A percentile compares a stretch with the other conserved stretches of the same genome.
These are phyloP conservation scores for Netelia melanura DNA, from an alignment of 2,888 invertebrate species.

Conservation along the genomic window DNA sequence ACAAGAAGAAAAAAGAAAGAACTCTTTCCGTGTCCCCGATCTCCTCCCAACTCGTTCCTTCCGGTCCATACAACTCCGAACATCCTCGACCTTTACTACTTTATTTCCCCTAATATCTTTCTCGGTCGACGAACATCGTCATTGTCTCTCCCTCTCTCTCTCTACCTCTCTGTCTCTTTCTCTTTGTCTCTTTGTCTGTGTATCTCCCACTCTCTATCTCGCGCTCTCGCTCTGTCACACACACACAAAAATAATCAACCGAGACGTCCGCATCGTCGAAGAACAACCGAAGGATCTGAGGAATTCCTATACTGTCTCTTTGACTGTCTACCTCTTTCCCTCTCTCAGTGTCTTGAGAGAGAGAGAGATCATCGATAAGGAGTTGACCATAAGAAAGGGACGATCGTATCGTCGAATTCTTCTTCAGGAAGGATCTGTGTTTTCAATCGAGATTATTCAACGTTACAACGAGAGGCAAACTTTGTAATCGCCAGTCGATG, in stretches of 20 bases:
- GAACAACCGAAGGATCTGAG: constrained; percentile 2
- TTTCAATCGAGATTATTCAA: not conserved
- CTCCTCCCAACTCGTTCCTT: constrained; percentile 56
- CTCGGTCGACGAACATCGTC: constrained; percentile 54
- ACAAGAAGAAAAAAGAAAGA: constrained; percentile 25
- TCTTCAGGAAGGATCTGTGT: not conserved
- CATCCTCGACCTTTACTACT: constrained; percentile 65
- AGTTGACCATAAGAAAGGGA: no score
- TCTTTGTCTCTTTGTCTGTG: constrained; percentile 56
- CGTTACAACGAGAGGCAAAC: not conserved
- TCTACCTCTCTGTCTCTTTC: constrained; percentile 36
- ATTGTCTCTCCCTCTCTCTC: constrained; percentile 53
- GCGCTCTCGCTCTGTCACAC: constrained; percentile 22
- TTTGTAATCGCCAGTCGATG: not conserved
- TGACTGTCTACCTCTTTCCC: constrained; percentile 23
- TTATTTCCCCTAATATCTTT: constrained; percentile 65
- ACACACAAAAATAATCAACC: constrained; percentile 16
- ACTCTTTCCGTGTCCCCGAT: constrained; percentile 62
- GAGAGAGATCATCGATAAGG: no score
- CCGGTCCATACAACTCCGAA: constrained; percentile 33
- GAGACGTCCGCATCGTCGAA: constrained; percentile 26
- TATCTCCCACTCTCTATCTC: constrained; percentile 26
- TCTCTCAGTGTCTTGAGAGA: not conserved
- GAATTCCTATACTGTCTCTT: constrained; percentile 55
- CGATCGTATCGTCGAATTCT: no score